Evolutionary conservation across 2,888 invertebrate species (phyloP).

Genomic region (Encarsia formosa): DNA sequence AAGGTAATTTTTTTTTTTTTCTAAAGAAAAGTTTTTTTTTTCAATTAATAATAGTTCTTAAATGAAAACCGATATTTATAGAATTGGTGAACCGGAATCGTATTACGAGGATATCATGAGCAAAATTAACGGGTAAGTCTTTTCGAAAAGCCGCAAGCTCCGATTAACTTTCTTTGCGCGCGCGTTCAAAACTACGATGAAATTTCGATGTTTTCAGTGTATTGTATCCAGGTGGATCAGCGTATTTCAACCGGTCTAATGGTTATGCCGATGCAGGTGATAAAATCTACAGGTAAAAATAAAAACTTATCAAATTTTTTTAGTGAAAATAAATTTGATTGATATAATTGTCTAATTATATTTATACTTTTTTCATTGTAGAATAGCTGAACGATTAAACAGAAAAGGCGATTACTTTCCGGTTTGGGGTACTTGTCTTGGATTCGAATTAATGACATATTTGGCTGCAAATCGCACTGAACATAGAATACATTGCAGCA

Average conservation of each 20-base stretch:
- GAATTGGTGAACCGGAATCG: slow-evolving; percentile 58
- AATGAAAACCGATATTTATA: too few relatives aligned
- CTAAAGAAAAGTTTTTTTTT: slow-evolving; percentile 5
- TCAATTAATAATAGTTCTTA: slow-evolving; percentile 4
- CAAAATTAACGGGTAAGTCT: slow-evolving; percentile 67
- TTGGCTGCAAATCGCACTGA: slow-evolving; percentile 58
- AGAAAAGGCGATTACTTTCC: slow-evolving; percentile 73
- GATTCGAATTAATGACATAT: slow-evolving; percentile 75
- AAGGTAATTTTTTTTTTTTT: slow-evolving; percentile 54
- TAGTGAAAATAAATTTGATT: too few relatives aligned
- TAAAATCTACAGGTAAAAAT: slow-evolving; percentile 52
- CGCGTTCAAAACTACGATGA: neutral
- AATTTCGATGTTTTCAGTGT: slow-evolving; percentile 55
- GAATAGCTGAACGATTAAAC: slow-evolving; percentile 67
- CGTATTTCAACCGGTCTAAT: slow-evolving; percentile 64
- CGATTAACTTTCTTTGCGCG: too few relatives aligned
- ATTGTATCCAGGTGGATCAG: slow-evolving; percentile 77
- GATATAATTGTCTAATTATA: too few relatives aligned
- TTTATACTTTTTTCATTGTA: slow-evolving; percentile 46
- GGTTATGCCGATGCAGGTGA: slow-evolving; percentile 76
- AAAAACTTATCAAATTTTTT: too few relatives aligned
- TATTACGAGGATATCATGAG: slow-evolving; percentile 62
- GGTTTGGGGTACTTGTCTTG: slow-evolving; percentile 84
- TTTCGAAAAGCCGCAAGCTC: too few relatives aligned
- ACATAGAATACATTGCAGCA: slow-evolving; percentile 61